These are phyloP conservation scores for Meteorus cinctellus DNA, from an alignment of 2,888 invertebrate genomes.

Conservation along the genomic window DNA sequence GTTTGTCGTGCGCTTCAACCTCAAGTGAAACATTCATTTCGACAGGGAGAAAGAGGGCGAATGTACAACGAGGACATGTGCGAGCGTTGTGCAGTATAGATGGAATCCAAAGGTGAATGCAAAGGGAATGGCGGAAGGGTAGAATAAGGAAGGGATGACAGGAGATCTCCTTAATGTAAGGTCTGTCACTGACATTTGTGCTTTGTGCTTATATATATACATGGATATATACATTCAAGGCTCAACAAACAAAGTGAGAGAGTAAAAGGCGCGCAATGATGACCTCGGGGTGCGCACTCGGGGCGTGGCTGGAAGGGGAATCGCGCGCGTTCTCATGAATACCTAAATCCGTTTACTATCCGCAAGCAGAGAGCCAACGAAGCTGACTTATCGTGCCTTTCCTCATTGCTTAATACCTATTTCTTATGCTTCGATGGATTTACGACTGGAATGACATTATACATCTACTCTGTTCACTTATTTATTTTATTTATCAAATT, in stretches of 20 bases:
- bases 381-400: conserved; percentile 41
- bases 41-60: conserved; percentile 27
- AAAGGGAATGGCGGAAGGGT: conserved; percentile 21
- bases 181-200: conserved; percentile 12
- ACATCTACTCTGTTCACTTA: conserved; percentile 9
- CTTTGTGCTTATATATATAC: background rate
- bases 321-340: conserved; percentile 50
- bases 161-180: conserved; percentile 1
- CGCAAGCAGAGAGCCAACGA: conserved; percentile 42
- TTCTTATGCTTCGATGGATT: conserved; percentile 29
- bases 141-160: background rate
- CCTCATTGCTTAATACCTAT: conserved; percentile 37
- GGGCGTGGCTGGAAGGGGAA: conserved; percentile 33
- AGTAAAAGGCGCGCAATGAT: background rate
- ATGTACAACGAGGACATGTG: conserved; percentile 37
- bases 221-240: background rate
- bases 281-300: background rate
- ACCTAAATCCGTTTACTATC: conserved; percentile 53
- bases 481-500: background rate
- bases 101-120: conserved; percentile 17
- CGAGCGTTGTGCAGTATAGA: conserved; percentile 18
- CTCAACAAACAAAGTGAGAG: conserved; percentile 30
- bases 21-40: conserved; percentile 52
- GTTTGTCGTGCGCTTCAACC: conserved; percentile 60
- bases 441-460: conserved; percentile 25